phyloP scores from a whole-genome alignment of 2,113 vertebrate species.

The Misgurnus mizolepis region DNA sequence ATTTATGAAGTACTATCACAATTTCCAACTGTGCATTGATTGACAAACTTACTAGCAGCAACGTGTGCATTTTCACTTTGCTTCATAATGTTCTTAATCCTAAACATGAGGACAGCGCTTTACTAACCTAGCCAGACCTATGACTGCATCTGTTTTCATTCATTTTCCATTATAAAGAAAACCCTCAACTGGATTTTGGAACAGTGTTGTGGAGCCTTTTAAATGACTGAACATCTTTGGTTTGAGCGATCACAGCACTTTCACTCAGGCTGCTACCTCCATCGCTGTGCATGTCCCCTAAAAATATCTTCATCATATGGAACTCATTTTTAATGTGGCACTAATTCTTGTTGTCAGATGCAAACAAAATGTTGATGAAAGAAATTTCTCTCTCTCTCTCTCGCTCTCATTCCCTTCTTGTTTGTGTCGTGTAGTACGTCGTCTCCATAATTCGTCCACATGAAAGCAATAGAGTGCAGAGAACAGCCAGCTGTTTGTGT shows the following conservation, averaged over 20 bases:
- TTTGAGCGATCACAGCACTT: conserved; percentile 22
- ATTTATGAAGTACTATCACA: background rate
- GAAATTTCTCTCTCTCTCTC: conserved; percentile 24
- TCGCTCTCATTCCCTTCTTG: conserved; percentile 13
- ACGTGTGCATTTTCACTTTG: background rate
- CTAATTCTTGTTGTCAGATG: conserved; percentile 57
- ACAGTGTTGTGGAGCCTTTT: conserved; percentile 41
- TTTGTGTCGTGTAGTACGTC: conserved; percentile 50
- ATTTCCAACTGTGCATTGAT: background rate
- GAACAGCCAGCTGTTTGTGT: conserved; percentile 61
- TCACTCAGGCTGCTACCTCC: conserved; percentile 26
- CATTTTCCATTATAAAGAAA: conserved; percentile 57
- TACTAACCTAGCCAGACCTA: conserved; percentile 48
- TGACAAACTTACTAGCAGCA: background rate
- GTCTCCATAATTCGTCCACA: conserved; percentile 66
- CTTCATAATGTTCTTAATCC: background rate
- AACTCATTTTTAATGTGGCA: conserved; percentile 62
- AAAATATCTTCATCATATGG: conserved; percentile 64
- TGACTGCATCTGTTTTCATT: conserved; percentile 65
- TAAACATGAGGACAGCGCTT: conserved; percentile 40
- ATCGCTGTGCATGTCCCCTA: conserved; percentile 56
- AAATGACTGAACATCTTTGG: conserved; percentile 54
- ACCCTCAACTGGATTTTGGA: conserved; percentile 58
- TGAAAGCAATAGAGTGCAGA: conserved; percentile 58
- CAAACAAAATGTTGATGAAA: conserved; percentile 59